phyloP scores from a whole-genome alignment of 2,113 vertebrate species.

The Ondatra zibethicus region DNA sequence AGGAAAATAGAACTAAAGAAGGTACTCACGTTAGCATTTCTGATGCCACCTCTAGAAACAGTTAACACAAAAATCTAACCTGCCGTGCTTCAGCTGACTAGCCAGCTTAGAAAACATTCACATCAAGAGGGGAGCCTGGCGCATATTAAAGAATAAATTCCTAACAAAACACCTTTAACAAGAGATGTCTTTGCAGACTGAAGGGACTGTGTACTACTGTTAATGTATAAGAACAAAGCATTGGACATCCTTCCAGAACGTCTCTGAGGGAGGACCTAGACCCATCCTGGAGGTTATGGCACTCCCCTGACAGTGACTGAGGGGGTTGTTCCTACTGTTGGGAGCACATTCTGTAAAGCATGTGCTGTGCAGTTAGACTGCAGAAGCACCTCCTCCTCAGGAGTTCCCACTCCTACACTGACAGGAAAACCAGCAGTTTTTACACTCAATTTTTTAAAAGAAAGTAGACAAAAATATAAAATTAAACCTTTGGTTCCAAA shows the following conservation, averaged over 20 bases:
- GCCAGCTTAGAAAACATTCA: not conserved
- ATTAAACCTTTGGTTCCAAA: slow-evolving; percentile 84
- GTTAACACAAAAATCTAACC: not conserved
- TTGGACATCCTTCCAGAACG: slow-evolving; percentile 89
- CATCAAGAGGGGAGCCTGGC: not conserved
- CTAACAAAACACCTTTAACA: slow-evolving; percentile 91
- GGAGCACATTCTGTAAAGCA: slow-evolving; percentile 87
- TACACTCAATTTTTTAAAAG: slow-evolving; percentile 88
- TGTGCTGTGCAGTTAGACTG: slow-evolving; percentile 90
- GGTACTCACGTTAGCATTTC: not conserved
- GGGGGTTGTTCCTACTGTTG: slow-evolving; percentile 84
- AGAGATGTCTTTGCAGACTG: slow-evolving; percentile 87
- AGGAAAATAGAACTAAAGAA: not conserved
- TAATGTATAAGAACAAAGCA: slow-evolving; percentile 87
- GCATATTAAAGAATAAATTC: not conserved
- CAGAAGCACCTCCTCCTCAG: slow-evolving; percentile 86
- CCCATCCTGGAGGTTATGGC: slow-evolving; percentile 85
- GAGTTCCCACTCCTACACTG: slow-evolving; percentile 85
- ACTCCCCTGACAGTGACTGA: slow-evolving; percentile 86
- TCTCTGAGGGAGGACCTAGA: slow-evolving; percentile 87
- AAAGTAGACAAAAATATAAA: slow-evolving; percentile 85
- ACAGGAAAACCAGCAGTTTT: slow-evolving; percentile 89
- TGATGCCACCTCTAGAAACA: not conserved
- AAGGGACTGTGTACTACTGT: slow-evolving; percentile 90
- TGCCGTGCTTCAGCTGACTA: not conserved